These are phyloP conservation scores for Polia nebulosa DNA, from an alignment of 2,888 invertebrate genomes.

Conservation along the genomic window DNA sequence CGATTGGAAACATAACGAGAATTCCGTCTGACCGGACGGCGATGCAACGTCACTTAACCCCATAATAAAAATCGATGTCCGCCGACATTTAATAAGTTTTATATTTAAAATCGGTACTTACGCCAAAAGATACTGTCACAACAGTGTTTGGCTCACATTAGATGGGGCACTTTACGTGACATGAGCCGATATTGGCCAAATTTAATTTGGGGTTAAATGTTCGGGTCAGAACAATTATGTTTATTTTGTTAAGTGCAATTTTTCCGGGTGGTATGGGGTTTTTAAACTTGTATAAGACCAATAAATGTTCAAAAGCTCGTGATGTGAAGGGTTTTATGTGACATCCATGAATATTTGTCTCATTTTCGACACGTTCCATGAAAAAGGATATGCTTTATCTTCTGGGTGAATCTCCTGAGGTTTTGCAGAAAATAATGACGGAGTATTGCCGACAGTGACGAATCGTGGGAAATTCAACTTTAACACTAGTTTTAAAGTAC, in stretches of 20 bases:
- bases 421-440: too few species aligned
- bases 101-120: conserved; percentile 71
- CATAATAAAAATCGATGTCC: conserved; percentile 75
- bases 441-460: too few species aligned
- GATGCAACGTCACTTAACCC: conserved; percentile 67
- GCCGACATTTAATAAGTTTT: conserved; percentile 68
- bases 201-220: conserved; percentile 76
- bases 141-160: conserved; percentile 74
- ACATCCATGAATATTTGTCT: conserved; percentile 15
- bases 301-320: conserved; percentile 24
- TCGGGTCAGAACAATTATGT: conserved; percentile 67
- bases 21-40: conserved; percentile 30
- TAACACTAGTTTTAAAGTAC: too few species aligned
- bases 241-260: conserved; percentile 52
- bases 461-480: too few species aligned
- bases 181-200: conserved; percentile 74
- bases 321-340: conserved; percentile 36
- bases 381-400: not conserved
- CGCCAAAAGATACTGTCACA: conserved; percentile 74
- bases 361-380: conserved; percentile 16
- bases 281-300: conserved; percentile 21
- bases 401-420: too few species aligned
- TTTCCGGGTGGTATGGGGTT: conserved; percentile 64
- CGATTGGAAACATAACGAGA: conserved; percentile 49
- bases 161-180: conserved; percentile 76